These are phyloP conservation scores for Drosophila rhopaloa DNA, from an alignment of 1,140 invertebrate genomes.

Conservation along the genomic window DNA sequence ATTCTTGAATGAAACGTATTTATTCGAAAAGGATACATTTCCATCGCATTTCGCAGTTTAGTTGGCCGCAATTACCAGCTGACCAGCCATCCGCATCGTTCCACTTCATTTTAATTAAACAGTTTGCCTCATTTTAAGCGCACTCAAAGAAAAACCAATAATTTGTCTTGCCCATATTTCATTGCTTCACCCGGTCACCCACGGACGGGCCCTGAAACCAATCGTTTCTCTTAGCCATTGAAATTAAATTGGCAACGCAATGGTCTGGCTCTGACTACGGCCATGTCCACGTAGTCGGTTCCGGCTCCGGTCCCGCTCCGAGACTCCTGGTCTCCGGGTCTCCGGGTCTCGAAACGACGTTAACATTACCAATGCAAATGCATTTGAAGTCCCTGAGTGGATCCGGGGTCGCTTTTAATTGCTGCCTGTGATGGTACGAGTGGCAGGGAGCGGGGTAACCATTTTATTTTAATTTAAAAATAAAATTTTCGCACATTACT, in stretches of 20 bases:
- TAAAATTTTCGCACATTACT: slow-evolving; percentile 65
- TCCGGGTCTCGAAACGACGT: slow-evolving; percentile 33
- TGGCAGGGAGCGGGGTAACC: slow-evolving; percentile 6
- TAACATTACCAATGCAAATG: slow-evolving; percentile 77
- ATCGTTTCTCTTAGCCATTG: slow-evolving; percentile 13
- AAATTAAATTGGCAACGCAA: slow-evolving; percentile 64
- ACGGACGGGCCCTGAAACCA: not conserved
- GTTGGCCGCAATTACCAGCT: slow-evolving; percentile 40
- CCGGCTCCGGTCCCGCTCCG: slow-evolving; percentile 6
- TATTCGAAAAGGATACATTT: not conserved
- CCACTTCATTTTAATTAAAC: slow-evolving; percentile 78
- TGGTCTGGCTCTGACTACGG: slow-evolving; percentile 3
- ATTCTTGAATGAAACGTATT: not conserved
- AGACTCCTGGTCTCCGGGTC: not conserved
- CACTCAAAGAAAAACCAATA: slow-evolving; percentile 76
- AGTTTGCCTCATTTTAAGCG: slow-evolving; percentile 63
- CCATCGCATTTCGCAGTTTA: not conserved
- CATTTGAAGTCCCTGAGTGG: slow-evolving; percentile 49
- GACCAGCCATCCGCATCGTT: slow-evolving; percentile 52
- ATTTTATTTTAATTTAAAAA: slow-evolving; percentile 71
- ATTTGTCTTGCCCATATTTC: slow-evolving; percentile 79
- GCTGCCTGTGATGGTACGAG: slow-evolving; percentile 24
- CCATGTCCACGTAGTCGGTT: slow-evolving; percentile 1
- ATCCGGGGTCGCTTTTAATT: slow-evolving; percentile 50
- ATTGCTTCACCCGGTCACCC: slow-evolving; percentile 22